Evolutionary conservation across 2,888 invertebrate species (phyloP).

Genomic region (Ennomos erosarius): DNA sequence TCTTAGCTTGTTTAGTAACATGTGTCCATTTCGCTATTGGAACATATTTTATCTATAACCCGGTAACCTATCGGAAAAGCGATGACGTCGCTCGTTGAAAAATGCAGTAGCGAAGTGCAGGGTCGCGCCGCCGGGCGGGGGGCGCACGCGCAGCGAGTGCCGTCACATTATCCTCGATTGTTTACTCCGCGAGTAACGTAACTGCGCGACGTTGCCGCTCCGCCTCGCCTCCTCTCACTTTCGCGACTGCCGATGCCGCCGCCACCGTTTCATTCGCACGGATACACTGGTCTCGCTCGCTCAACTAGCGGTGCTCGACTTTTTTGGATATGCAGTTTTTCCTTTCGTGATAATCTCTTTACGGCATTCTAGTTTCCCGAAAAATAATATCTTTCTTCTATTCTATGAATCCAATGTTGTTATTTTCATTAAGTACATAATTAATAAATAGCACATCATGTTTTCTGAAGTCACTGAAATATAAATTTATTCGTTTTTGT

Average conservation of each 20-base stretch:
- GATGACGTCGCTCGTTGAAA: constrained; percentile 71
- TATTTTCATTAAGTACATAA: too few species aligned
- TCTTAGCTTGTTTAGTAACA: neutral
- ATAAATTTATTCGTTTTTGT: too few species aligned
- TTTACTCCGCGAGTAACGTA: constrained; percentile 82
- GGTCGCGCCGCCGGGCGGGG: constrained; percentile 61
- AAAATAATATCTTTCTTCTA: too few species aligned
- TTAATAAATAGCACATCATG: too few species aligned
- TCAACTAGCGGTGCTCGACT: constrained; percentile 81
- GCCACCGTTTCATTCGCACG: constrained; percentile 52
- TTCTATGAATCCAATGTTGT: neutral
- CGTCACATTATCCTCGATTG: constrained; percentile 75
- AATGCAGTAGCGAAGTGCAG: constrained; percentile 79
- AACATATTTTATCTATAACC: neutral
- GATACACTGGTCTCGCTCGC: constrained; percentile 61
- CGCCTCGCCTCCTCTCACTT: constrained; percentile 82
- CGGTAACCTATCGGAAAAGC: constrained; percentile 14
- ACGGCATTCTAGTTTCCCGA: constrained; percentile 50
- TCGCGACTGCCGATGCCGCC: constrained; percentile 64
- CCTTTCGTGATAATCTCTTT: constrained; percentile 65
- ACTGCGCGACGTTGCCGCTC: constrained; percentile 77
- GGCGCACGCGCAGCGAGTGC: constrained; percentile 74
- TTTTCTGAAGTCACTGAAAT: too few species aligned
- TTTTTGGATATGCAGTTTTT: constrained; percentile 80
- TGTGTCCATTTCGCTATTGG: constrained; percentile 1